A percentile compares a stretch with the other conserved stretches of the same genome.
Conservation (phyloP, 2,113 vertebrate species). For the Oreochromis spilurus region DNA sequence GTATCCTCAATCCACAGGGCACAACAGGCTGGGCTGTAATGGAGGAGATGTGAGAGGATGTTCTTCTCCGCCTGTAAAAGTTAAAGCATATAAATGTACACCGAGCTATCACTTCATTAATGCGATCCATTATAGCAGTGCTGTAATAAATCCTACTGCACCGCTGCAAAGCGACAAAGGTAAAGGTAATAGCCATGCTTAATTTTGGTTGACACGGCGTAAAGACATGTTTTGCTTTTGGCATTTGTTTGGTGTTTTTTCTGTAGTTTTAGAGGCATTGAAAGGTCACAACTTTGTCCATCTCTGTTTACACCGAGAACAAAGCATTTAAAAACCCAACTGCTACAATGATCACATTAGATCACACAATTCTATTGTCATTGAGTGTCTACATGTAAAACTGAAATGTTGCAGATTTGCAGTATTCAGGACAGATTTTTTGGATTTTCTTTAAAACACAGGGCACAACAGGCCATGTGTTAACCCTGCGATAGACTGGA, state of each 20-base stretch:
- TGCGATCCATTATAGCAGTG: neutral
- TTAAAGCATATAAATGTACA: slow-evolving; percentile 28
- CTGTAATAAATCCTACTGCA: neutral
- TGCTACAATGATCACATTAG: neutral
- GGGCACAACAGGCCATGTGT: neutral
- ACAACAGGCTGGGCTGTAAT: neutral
- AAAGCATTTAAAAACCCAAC: neutral
- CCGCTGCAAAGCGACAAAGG: neutral
- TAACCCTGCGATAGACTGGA: neutral
- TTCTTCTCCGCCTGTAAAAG: slow-evolving; percentile 14
- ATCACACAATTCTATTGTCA: neutral
- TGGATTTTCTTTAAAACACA: neutral
- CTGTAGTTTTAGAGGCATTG: neutral
- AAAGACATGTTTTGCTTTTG: neutral
- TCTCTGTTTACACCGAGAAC: neutral
- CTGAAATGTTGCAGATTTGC: neutral
- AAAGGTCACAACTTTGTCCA: neutral
- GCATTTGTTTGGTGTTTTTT: neutral
- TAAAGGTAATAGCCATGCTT: neutral
- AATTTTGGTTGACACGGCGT: neutral
- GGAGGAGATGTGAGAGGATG: slow-evolving; percentile 1
- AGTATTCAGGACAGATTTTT: neutral
- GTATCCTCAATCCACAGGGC: slow-evolving; percentile 9
- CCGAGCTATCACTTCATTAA: slow-evolving; percentile 15
- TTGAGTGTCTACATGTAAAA: neutral